Evolutionary conservation across 2,888 invertebrate genomes (phyloP).

Genomic region (Flabesymbios commensalis): DNA sequence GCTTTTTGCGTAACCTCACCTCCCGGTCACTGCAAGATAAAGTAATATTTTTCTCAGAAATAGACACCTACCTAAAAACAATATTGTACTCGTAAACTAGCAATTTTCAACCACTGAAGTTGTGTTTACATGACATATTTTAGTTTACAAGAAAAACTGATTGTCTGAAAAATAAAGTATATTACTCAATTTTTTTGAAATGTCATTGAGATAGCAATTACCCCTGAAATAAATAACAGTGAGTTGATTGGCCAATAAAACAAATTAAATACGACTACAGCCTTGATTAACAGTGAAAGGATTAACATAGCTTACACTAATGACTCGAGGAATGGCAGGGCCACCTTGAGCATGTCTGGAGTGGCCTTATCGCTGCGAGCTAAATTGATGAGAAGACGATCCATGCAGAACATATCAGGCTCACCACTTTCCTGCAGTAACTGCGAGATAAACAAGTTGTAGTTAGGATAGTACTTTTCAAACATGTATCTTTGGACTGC

Average conservation of each 20-base stretch:
- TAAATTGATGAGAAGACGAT: conserved; percentile 77
- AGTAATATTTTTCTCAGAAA: background rate
- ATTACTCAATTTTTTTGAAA: background rate
- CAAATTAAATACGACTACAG: no score
- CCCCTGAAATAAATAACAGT: background rate
- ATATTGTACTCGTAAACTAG: no score
- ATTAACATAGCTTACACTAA: conserved; percentile 6
- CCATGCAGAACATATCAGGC: conserved; percentile 86
- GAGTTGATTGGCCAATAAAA: no score
- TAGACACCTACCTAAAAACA: background rate
- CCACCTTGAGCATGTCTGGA: conserved; percentile 70
- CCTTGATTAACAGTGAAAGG: background rate
- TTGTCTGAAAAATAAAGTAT: background rate
- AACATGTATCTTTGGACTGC: no score
- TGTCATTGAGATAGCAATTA: background rate
- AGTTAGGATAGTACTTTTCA: background rate
- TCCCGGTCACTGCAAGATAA: conserved; percentile 66
- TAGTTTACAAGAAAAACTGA: background rate
- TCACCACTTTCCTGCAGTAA: conserved; percentile 82
- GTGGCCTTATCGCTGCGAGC: conserved; percentile 72
- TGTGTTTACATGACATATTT: no score
- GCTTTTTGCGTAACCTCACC: conserved; percentile 69
- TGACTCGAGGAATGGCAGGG: conserved; percentile 68
- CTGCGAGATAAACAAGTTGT: conserved; percentile 63
- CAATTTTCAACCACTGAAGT: no score